A percentile compares a stretch with the other conserved stretches of the same genome.
These are phyloP conservation scores for Delichon dasypus DNA, from an alignment of 2,797 vertebrate genomes.

Conservation along the genomic window DNA sequence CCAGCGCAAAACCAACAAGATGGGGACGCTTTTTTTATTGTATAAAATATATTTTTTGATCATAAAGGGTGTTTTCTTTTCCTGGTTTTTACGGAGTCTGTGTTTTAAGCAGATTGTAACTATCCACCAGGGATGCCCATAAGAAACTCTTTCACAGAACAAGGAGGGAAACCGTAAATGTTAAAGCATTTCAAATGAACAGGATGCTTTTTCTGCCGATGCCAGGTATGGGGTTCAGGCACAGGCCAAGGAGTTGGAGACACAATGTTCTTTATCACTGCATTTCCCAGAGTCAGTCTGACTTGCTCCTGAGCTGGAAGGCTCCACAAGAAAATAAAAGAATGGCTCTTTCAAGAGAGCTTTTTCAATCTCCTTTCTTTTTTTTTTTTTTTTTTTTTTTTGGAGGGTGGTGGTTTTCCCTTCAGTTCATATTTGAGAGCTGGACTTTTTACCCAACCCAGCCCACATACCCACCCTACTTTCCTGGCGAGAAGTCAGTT, in stretches of 20 bases:
- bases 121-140: constrained; percentile 32
- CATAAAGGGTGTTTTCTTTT: constrained; percentile 59
- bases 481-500: not conserved
- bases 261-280: constrained; percentile 12
- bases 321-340: not conserved
- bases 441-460: not conserved
- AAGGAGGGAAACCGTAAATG: constrained; percentile 22
- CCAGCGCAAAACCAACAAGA: constrained; percentile 13
- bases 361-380: not conserved
- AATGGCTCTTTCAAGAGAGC: not conserved
- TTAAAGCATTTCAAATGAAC: constrained; percentile 41
- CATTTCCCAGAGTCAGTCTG: not conserved
- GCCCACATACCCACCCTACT: not conserved
- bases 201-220: constrained; percentile 56
- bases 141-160: constrained; percentile 53
- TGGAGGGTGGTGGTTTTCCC: not conserved
- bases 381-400: not conserved
- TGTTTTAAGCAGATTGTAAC: constrained; percentile 39
- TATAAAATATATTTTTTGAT: constrained; percentile 10
- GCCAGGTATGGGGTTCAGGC: constrained; percentile 41
- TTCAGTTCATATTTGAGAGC: not conserved
- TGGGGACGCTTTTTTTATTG: not conserved
- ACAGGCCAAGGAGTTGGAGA: constrained; percentile 20
- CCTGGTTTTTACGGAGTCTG: constrained; percentile 44
- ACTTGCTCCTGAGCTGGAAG: constrained; percentile 6